Conservation (phyloP, 2,113 vertebrate genomes). For the Phylloscopus trochiloides region DNA sequence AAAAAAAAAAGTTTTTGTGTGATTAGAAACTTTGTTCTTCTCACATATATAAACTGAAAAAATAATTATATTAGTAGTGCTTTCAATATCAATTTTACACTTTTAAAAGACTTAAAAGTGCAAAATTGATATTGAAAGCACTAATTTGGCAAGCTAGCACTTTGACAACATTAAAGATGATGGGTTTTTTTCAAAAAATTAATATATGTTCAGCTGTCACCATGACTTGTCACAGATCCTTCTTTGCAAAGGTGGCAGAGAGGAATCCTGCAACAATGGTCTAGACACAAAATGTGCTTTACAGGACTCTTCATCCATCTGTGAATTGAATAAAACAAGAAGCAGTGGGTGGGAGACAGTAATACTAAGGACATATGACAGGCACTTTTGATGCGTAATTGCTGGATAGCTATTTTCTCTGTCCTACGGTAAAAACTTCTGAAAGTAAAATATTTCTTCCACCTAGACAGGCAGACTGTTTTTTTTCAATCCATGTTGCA, state of each 20-base stretch:
- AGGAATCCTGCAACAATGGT: not conserved
- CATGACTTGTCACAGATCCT: not conserved
- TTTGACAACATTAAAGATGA: not conserved
- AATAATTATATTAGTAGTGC: not conserved
- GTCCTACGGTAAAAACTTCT: not conserved
- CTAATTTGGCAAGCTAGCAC: not conserved
- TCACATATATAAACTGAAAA: not conserved
- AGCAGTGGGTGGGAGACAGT: not conserved
- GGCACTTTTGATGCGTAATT: not conserved
- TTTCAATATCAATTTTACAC: too few species aligned
- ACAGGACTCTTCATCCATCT: not conserved
- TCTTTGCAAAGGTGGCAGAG: not conserved
- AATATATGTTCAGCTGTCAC: not conserved
- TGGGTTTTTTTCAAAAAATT: not conserved
- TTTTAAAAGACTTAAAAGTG: not conserved
- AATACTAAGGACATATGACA: not conserved
- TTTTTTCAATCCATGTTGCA: not conserved
- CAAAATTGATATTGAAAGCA: not conserved
- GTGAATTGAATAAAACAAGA: not conserved
- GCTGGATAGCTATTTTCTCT: not conserved
- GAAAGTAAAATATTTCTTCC: not conserved
- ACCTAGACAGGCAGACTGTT: not conserved
- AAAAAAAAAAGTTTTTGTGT: not conserved
- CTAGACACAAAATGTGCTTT: not conserved
- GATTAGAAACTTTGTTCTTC: not conserved